Evolutionary conservation across 2,888 invertebrate species (phyloP).

Genomic region (Callimorpha dominula): DNA sequence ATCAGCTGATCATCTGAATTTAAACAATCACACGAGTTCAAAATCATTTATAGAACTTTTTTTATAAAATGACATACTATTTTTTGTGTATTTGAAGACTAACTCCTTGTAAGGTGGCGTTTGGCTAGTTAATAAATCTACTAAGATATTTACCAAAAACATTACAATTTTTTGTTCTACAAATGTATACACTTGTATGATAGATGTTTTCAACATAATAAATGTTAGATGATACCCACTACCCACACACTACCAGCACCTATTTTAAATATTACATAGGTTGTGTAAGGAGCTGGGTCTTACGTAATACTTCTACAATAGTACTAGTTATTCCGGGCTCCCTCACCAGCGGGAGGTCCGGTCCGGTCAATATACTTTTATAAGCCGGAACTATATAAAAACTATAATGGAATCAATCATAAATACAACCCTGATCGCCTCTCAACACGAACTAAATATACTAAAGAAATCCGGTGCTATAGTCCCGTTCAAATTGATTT

Average conservation of each 20-base stretch:
- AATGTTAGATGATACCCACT: conserved; percentile 33
- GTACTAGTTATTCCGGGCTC: conserved; percentile 63
- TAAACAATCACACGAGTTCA: no score
- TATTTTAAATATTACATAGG: neutral
- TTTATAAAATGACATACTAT: no score
- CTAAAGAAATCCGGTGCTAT: conserved; percentile 39
- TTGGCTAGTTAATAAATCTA: no score
- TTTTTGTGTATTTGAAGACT: neutral
- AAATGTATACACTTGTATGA: neutral
- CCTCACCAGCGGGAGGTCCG: conserved; percentile 78
- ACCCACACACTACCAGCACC: neutral
- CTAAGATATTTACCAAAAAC: neutral
- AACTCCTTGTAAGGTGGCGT: neutral
- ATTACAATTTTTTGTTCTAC: neutral
- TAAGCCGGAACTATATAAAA: conserved; percentile 78
- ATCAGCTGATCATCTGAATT: no score
- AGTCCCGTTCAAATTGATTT: conserved; percentile 41
- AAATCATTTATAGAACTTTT: neutral
- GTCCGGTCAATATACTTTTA: conserved; percentile 80
- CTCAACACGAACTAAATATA: conserved; percentile 22
- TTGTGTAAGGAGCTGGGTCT: conserved; percentile 46
- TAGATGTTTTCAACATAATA: no score
- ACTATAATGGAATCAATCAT: conserved; percentile 83
- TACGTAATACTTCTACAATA: conserved; percentile 58
- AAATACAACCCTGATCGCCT: conserved; percentile 65